Evolutionary conservation across 2,888 invertebrate genomes (phyloP), one percentile per base, ranked within the genome.

Genomic region (Eupsilia transversa): DNA sequence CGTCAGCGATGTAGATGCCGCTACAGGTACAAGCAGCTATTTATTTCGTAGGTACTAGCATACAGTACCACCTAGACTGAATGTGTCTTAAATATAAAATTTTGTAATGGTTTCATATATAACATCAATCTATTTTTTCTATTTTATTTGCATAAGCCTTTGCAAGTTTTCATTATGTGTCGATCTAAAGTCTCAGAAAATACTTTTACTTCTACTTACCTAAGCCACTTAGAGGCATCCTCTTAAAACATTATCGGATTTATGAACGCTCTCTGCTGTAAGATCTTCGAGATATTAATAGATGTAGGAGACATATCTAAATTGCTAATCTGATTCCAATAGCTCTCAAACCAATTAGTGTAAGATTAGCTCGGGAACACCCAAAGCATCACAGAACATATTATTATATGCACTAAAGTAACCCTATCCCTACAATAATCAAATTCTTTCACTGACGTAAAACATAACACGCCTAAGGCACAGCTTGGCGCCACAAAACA

Each of bases 401-500:
- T 43, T n/a, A n/a, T n/a, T n/a, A n/a, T n/a, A n/a, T 12, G 14
- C 33, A 20, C 20, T 60, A n/a, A 6, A 38, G 12, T 69, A 76
- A 46, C 33, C 2, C 27, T 14, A 49, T 56, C 35, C 33, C 1
- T 2, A 3, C 17, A 33, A 52, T 0, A 68, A 66, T 23, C 27
- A 17, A 78, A 66, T 35, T 20, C 14, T 2, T 20, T 2, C 52
- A 49, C 61, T 67, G 49, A 72, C 49, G 23, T 66, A 52, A 46
- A 20, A 71, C 72, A 65, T 77, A 79, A 75, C 27, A 33, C 27
- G 49, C 30, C 46, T 70, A 20, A 41, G 0, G 64, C 68, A 60
- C 75, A 79, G 54, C 60, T 66, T 72, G 81, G 79, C 66, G 83
- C 79, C 83, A 67, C 5, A 61, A 78, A 59, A 46, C 46, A 79